Percentiles rank a stretch among this genome's conserved stretches.
Evolutionary conservation across 2,797 vertebrate species (phyloP).

Genomic region (Triplophysa yarkandensis): DNA sequence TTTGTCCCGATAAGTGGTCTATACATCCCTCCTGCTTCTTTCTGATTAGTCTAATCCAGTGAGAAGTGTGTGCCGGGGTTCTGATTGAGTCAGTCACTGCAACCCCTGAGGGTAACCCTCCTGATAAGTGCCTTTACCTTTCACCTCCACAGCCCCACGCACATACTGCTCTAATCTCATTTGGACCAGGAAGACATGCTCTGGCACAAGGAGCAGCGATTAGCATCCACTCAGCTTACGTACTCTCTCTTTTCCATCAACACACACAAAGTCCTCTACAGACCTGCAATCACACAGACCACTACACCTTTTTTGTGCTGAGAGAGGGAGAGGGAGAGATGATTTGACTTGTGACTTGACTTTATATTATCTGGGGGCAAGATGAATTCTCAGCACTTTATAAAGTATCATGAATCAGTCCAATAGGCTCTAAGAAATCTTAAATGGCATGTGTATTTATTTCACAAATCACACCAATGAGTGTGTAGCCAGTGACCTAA

Average conservation of each 20-base stretch:
- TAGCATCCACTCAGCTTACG: slow-evolving; percentile 76
- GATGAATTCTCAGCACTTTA: background rate
- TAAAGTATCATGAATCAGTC: background rate
- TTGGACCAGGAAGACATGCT: slow-evolving; percentile 79
- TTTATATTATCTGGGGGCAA: slow-evolving; percentile 7
- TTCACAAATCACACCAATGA: background rate
- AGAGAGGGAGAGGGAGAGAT: background rate
- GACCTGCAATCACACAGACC: slow-evolving; percentile 24
- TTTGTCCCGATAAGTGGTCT: slow-evolving; percentile 81
- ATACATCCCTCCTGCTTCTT: slow-evolving; percentile 79
- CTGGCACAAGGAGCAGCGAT: slow-evolving; percentile 75
- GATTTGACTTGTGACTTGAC: slow-evolving; percentile 2
- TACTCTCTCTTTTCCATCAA: slow-evolving; percentile 58
- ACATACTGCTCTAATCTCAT: slow-evolving; percentile 79
- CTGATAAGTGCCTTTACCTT: slow-evolving; percentile 87
- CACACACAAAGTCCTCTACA: slow-evolving; percentile 35
- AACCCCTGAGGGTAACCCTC: slow-evolving; percentile 75
- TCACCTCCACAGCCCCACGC: slow-evolving; percentile 82
- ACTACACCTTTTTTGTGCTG: slow-evolving; percentile 14
- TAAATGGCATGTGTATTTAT: background rate
- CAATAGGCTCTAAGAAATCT: background rate
- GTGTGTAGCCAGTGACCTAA: background rate
- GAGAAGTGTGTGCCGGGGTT: slow-evolving; percentile 79
- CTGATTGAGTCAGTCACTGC: slow-evolving; percentile 81
- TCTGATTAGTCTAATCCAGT: slow-evolving; percentile 87